Percentiles rank a stretch among this genome's conserved stretches.
Evolutionary conservation across 2,797 vertebrate genomes (phyloP).

Genomic region (Manis pentadactyla): DNA sequence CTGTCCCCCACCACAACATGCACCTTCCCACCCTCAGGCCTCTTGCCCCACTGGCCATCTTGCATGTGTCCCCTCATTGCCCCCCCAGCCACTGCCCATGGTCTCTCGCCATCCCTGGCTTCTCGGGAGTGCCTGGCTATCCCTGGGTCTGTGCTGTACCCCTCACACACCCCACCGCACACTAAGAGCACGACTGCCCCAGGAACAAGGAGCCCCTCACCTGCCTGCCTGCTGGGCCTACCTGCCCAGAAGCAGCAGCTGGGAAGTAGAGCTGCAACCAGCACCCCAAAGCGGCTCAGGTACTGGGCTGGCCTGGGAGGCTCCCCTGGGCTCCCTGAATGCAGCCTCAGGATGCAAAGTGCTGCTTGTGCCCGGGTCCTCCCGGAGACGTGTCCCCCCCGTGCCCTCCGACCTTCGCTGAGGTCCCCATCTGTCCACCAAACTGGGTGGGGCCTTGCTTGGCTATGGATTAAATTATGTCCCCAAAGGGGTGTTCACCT

Average conservation of each 20-base stretch:
- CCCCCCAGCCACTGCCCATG: not conserved
- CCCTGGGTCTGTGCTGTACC: not conserved
- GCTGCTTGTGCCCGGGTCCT: not conserved
- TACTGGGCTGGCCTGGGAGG: not conserved
- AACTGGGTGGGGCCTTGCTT: no score
- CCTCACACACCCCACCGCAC: no score
- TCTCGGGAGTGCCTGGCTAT: not conserved
- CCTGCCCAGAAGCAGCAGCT: rapidly evolving
- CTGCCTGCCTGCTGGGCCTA: not conserved
- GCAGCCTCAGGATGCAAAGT: not conserved
- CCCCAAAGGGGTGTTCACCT: no score
- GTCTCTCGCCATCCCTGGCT: not conserved
- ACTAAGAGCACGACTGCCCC: not conserved
- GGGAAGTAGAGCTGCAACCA: not conserved
- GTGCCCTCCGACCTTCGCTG: not conserved
- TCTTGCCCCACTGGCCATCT: not conserved
- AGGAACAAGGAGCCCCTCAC: not conserved
- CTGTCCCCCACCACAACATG: not conserved
- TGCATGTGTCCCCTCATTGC: not conserved
- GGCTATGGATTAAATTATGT: not conserved
- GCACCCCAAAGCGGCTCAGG: no score
- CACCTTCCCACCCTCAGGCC: not conserved
- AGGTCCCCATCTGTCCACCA: not conserved
- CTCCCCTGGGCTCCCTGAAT: not conserved
- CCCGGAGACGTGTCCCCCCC: no score